Base-by-base conservation (phyloP, 2,888 invertebrate genomes). In the Rutpela maculata region DNA sequence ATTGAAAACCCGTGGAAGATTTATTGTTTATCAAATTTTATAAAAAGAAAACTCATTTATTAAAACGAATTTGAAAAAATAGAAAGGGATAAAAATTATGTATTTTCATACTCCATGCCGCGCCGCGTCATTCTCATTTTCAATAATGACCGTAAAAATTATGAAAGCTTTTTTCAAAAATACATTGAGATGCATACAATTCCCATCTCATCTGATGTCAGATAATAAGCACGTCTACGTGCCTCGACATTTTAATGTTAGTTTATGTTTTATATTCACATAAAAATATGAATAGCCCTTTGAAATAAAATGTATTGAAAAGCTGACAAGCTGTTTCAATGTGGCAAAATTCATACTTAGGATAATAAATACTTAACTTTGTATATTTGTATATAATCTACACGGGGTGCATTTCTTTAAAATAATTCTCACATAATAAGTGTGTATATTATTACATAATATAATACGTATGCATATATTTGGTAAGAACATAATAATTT, bases 221-320 rank as follows among this genome's bases (percentile, higher is more conserved):
- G 68, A 74, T 68, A 70, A 78, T 59, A 35, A 43, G 62, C 63
- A 71, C 60, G 71, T 43, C 68, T 70, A 75, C 78, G 78, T 78
- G 78, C 62, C 72, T 60, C 22, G 60, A 62, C 71, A 78, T 72
- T 72, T 72, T 74, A 78, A 78, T 75, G 43, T 31, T 31, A 35
- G 71, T 31, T 74, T 62, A 68, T 59, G 67, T 67, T 60, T 72
- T 22, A 60, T 55, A 62, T 62, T 26, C 38, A 35, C 56, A 75
- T 59, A 63, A 56, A 65, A 38, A 65, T 65, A 73, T 73, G 66
- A 75, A 65, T 75, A 59, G 15, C 65, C 35, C 56, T 76, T 68
- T 76, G 73, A 68, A 12, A 56, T 22, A 66, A 57, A 67, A 71
- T 76, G 62, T 66, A 76, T 72, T 62, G 62, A 76, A 76, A 60